Conservation (phyloP, 1,140 invertebrate genomes). For the Potamilus streckersoni region DNA sequence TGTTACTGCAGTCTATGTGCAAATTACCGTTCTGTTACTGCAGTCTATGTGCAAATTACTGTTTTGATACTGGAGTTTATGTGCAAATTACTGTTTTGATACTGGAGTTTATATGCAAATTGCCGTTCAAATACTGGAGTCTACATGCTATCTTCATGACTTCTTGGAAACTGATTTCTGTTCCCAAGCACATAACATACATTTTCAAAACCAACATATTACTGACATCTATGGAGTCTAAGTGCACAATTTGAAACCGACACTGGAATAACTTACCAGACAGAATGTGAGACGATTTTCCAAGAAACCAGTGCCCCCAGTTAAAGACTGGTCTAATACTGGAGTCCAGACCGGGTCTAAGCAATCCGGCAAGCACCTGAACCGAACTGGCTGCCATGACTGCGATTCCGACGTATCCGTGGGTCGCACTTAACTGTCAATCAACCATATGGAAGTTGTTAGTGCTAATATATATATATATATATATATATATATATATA, state of each 20-base stretch:
- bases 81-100: too few relatives aligned
- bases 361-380: constrained; percentile 86
- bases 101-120: too few relatives aligned
- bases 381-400: constrained; percentile 71
- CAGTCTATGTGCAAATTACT: too few relatives aligned
- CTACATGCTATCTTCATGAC: background rate
- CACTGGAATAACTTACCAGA: constrained; percentile 74
- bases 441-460: background rate
- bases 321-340: constrained; percentile 86
- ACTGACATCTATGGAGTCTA: background rate
- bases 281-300: constrained; percentile 88
- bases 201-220: background rate
- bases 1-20: too few relatives aligned
- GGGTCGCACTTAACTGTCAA: constrained; percentile 71
- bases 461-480: background rate
- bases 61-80: too few relatives aligned
- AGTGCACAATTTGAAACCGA: background rate
- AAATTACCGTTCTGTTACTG: too few relatives aligned
- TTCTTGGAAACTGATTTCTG: background rate
- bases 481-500: background rate
- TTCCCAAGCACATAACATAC: background rate
- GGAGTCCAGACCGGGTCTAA: constrained; percentile 85
- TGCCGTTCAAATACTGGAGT: too few relatives aligned
- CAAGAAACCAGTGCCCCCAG: constrained; percentile 90
- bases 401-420: constrained; percentile 81